Base-by-base conservation (phyloP, 2,888 invertebrate species). In the Pegoplata infirma region DNA sequence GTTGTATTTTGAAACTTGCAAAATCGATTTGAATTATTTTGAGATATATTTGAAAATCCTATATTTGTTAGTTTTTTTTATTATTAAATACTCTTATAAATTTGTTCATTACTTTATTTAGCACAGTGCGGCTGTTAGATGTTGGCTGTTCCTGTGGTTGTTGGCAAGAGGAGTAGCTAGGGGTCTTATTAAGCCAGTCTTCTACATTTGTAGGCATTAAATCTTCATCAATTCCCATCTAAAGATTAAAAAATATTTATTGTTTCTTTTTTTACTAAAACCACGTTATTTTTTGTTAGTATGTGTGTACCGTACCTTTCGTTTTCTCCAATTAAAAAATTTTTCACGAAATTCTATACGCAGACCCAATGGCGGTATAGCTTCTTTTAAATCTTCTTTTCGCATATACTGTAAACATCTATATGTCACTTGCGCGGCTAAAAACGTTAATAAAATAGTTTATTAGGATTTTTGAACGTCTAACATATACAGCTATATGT, bases 351-450 rank as follows among this genome's bases (percentile, higher is more conserved):
- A 66, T 6, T 40, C 51, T 23, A 51, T 25, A 8, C 53, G 53
- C n/a, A 66, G 44, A 4, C 67, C 55, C 32, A 67, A 28, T 14
- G 67, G 55, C 14, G 55, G 55, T 56, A 67, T 28, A 10, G 67
- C 67, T 55, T 67, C 55, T 12, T 66, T 66, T 19, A 53, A 25
- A 21, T 66, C 40, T 2, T 66, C 53, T 55, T 46, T 55, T 16
- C 44, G 51, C 8, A 66, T 28, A 17, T 40, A 55, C 25, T 40
- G 51, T n/a, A 55, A 17, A 8, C 55, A 19, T 56, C 55, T 46
- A 56, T 56, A 44, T 14, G 53, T 55, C 19, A 67, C 44, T 67
- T 67, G 17, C 46, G 55, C 49, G 49, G 5, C 68, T 68, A 36
- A 47, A 68, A 67, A 28, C 44, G 21, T n/a, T 12, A 23, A 6